Evolutionary conservation across 2,113 vertebrate genomes (phyloP).

Genomic region (Zosterops pallidus): DNA sequence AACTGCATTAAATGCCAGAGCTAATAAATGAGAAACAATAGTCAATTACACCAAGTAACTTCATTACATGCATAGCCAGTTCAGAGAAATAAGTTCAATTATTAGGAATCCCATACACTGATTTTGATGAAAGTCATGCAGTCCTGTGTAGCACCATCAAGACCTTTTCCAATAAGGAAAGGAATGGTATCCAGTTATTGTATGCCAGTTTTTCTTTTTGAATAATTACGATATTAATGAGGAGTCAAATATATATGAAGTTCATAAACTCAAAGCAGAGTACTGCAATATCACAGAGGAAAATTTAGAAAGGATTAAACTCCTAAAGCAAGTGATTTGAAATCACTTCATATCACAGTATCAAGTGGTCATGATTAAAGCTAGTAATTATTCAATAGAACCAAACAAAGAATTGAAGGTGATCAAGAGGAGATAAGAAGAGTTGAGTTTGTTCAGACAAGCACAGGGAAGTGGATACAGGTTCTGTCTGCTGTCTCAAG

Average conservation of each 20-base stretch:
- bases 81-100: conserved; percentile 2
- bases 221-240: not conserved
- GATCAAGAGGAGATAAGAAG: not conserved
- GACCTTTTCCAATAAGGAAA: not conserved
- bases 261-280: not conserved
- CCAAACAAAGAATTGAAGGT: not conserved
- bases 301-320: not conserved
- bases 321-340: not conserved
- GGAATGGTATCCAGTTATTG: not conserved
- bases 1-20: not conserved
- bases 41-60: not conserved
- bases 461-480: not conserved
- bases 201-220: not conserved
- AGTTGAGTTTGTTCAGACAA: not conserved
- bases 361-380: not conserved
- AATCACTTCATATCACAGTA: not conserved
- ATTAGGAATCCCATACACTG: not conserved
- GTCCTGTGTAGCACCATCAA: not conserved
- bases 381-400: not conserved
- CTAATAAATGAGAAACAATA: not conserved
- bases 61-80: not conserved
- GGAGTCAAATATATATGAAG: not conserved
- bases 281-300: not conserved
- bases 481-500: not conserved
- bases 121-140: not conserved